A percentile compares a stretch with the other conserved stretches of the same genome.
Conservation (phyloP, 2,113 vertebrate genomes). For the Hassar affinis region DNA sequence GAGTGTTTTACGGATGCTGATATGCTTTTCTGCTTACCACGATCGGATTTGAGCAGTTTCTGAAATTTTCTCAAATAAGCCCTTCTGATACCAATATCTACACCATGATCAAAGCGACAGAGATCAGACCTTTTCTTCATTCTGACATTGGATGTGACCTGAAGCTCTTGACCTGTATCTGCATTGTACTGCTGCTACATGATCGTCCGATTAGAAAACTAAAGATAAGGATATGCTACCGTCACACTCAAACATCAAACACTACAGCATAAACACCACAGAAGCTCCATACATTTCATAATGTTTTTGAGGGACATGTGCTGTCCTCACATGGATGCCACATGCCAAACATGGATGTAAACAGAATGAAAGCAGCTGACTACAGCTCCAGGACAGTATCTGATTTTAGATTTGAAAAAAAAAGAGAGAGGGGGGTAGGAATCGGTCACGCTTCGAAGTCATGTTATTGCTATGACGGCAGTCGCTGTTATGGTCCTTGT, state of each 20-base stretch:
- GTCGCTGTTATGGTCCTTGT: background rate
- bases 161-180: too few relatives aligned
- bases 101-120: too few relatives aligned
- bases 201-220: too few relatives aligned
- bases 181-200: too few relatives aligned
- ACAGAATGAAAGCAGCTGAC: slow-evolving; percentile 13
- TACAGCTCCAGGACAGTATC: background rate
- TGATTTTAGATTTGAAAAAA: background rate
- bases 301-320: background rate
- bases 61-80: too few relatives aligned
- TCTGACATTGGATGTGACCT: too few relatives aligned
- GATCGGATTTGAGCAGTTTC: too few relatives aligned
- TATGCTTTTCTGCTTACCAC: too few relatives aligned
- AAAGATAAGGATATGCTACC: background rate
- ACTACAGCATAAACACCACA: background rate
- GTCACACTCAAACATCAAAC: background rate
- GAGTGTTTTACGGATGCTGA: too few relatives aligned
- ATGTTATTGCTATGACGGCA: background rate
- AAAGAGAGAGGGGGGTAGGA: background rate
- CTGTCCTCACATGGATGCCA: background rate
- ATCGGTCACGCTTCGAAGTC: background rate
- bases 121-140: too few relatives aligned
- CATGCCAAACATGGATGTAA: background rate
- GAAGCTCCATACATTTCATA: background rate
- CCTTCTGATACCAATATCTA: too few relatives aligned